These are phyloP conservation scores for Steinernema feltiae DNA, from an alignment of 1,140 invertebrate species.

Conservation along the genomic window DNA sequence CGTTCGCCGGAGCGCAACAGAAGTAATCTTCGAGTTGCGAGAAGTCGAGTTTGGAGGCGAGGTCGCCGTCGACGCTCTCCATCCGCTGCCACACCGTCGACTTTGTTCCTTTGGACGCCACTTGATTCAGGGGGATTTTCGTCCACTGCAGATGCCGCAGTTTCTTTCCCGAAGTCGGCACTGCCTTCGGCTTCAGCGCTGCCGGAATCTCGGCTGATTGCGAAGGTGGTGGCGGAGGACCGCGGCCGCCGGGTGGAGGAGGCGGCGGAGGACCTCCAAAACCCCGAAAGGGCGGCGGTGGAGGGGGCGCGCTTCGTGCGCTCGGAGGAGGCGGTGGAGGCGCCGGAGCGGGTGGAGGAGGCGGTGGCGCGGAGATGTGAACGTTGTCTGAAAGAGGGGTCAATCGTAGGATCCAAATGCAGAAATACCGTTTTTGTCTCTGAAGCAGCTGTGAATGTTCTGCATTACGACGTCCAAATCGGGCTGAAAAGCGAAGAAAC, in stretches of 20 bases:
- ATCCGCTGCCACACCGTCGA: constrained; percentile 45
- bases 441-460: background rate
- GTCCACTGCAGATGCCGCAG: constrained; percentile 44
- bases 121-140: constrained; percentile 66
- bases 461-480: background rate
- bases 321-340: constrained; percentile 24
- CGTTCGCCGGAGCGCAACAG: constrained; percentile 26
- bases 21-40: constrained; percentile 22
- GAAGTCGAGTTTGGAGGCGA: constrained; percentile 30
- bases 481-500: background rate
- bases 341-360: constrained; percentile 17
- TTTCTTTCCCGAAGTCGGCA: constrained; percentile 33
- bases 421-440: background rate
- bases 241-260: constrained; percentile 55
- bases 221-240: constrained; percentile 50
- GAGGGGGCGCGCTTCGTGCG: no score
- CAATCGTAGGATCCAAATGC: background rate
- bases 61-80: constrained; percentile 24
- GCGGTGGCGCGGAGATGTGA: background rate
- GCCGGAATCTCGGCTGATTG: constrained; percentile 12
- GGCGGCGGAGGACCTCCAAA: constrained; percentile 61
- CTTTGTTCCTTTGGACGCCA: constrained; percentile 83
- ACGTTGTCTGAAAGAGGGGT: background rate
- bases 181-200: constrained; percentile 24
- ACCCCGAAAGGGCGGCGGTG: constrained; percentile 52